Conservation (phyloP, 2,113 vertebrate species). For the Maccullochella peelii region DNA sequence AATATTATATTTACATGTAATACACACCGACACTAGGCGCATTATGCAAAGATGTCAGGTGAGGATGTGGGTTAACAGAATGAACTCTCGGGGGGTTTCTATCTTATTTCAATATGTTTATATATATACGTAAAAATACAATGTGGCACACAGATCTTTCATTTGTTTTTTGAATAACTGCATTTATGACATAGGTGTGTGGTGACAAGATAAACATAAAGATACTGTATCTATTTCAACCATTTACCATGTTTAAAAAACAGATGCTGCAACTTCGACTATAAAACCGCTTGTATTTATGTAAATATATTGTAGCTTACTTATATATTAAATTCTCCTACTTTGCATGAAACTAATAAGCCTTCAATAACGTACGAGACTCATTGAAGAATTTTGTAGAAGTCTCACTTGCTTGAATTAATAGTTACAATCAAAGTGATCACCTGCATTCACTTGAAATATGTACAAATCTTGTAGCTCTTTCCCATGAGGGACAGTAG, state of each 20-base stretch:
- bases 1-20: too few species aligned
- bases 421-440: background rate
- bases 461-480: background rate
- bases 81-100: background rate
- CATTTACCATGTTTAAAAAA: background rate
- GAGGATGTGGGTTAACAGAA: background rate
- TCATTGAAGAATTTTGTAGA: background rate
- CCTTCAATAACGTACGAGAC: background rate
- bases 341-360: background rate
- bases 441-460: background rate
- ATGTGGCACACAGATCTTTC: background rate
- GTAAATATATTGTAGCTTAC: background rate
- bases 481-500: background rate
- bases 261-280: too few species aligned
- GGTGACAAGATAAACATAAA: background rate
- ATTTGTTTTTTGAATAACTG: background rate
- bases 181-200: background rate
- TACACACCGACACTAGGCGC: too few species aligned
- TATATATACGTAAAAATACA: background rate
- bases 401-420: background rate
- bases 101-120: background rate
- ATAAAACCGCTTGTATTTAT: background rate
- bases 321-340: background rate
- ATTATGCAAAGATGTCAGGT: rapidly evolving
- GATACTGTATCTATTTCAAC: background rate